Base-by-base conservation (phyloP, 2,888 invertebrate species). In the Argyresthia goedartella region DNA sequence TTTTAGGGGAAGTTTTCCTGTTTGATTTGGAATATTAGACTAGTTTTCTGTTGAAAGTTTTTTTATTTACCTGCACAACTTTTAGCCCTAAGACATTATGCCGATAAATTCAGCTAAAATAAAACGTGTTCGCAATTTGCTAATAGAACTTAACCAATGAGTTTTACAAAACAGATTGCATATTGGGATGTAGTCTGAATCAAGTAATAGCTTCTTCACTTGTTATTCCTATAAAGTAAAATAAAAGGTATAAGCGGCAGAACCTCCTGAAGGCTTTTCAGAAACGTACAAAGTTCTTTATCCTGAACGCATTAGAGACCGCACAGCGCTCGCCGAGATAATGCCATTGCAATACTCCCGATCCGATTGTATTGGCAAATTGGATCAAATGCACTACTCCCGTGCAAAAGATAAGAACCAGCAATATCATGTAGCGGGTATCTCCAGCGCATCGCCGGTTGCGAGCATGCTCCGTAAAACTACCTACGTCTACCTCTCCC, bases 351-450 rank as follows among this genome's bases (percentile, higher is more conserved):
- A 82, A 82, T 82, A 81, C 75, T 74, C 75, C 64, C 69, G 77
- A 82, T 84, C 77, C 75, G 82, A 87, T 87, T 84, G 85, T 85
- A 84, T 85, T 81, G 85, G 81, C 78, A 85, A 87, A 87, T 87
- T 87, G 87, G 82, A 87, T 87, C 82, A 86, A 87, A 87, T 86
- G 87, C 85, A 85, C 76, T 77, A 78, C 77, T 78, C 74, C 78
- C 73, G 78, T 67, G 78, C 78, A 82, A 81, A 81, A 84, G 85
- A 86, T 85, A 82, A 84, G 80, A 79, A 64, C 63, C 64, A 61
- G 75, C 73, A 73, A 76, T 76, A 80, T 78, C 72, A 73, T 72
- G 76, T 78, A 73, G 72, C 65, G 72, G 71, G 66, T 73, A 80
- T 74, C 73, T 25, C 25, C 25, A 25, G 66, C 63, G 57, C 63